phyloP scores from a whole-genome alignment of 2,113 vertebrate species.

The Carettochelys insculpta region DNA sequence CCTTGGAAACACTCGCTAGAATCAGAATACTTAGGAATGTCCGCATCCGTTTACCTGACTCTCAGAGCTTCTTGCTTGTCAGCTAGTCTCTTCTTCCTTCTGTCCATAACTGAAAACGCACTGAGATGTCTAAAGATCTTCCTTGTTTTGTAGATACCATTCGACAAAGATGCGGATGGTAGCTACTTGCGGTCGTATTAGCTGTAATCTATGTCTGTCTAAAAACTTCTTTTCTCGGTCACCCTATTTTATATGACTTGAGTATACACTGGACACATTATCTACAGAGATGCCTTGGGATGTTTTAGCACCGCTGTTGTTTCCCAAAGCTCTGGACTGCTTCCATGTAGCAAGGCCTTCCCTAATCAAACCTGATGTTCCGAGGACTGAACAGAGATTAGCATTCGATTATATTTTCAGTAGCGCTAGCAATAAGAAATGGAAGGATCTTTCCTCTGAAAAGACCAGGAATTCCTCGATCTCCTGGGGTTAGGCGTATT shows the following conservation, averaged over 20 bases:
- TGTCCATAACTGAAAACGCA: background rate
- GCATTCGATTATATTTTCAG: fast-evolving
- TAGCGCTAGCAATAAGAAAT: background rate
- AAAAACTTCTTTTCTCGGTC: background rate
- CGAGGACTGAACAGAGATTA: background rate
- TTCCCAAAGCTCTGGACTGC: background rate
- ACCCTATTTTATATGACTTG: background rate
- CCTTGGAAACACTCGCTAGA: background rate
- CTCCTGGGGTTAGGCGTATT: background rate
- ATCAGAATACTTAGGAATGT: background rate
- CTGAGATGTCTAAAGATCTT: background rate
- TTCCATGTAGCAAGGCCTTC: background rate
- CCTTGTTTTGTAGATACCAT: background rate
- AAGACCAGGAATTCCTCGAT: background rate
- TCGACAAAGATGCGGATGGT: background rate
- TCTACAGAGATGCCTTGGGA: background rate
- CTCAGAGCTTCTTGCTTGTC: background rate
- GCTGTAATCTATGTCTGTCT: fast-evolving
- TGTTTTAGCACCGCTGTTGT: background rate
- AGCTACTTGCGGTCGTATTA: background rate
- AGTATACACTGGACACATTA: background rate
- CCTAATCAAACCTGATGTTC: background rate
- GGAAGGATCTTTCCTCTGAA: background rate
- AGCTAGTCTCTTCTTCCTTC: background rate
- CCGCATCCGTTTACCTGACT: background rate